Percentiles rank a stretch among this genome's conserved stretches.
phyloP scores from a whole-genome alignment of 1,140 invertebrate genomes.

The Zaprionus nigranus region DNA sequence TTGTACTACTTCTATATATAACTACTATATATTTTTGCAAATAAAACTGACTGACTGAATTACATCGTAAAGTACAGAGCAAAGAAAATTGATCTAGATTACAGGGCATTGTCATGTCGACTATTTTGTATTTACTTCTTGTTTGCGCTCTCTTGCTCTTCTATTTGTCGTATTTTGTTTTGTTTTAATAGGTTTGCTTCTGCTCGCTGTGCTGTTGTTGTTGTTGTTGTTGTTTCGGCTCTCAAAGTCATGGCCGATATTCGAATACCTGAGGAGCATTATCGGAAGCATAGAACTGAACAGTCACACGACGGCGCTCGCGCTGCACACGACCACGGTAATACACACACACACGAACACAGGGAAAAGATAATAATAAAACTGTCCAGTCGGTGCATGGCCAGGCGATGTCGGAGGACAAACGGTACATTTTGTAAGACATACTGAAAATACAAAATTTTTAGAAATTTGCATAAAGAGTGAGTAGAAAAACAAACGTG shows the following conservation, averaged over 20 bases:
- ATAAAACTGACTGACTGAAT: no score
- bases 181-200: slow-evolving; percentile 35
- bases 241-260: slow-evolving; percentile 79
- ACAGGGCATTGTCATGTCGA: slow-evolving; percentile 41
- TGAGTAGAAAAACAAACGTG: slow-evolving; percentile 5
- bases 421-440: slow-evolving; percentile 31
- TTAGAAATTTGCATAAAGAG: slow-evolving; percentile 5
- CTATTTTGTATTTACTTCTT: not conserved
- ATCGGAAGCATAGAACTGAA: slow-evolving; percentile 31
- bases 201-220: slow-evolving; percentile 37
- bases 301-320: slow-evolving; percentile 65
- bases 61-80: no score
- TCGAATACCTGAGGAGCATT: slow-evolving; percentile 66
- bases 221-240: slow-evolving; percentile 50
- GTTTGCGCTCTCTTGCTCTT: slow-evolving; percentile 27
- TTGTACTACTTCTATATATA: no score
- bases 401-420: slow-evolving; percentile 17
- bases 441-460: slow-evolving; percentile 5
- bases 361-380: slow-evolving; percentile 8
- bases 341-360: slow-evolving; percentile 8
- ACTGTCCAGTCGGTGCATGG: slow-evolving; percentile 19
- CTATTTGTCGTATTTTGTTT: slow-evolving; percentile 5
- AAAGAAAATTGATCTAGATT: not conserved
- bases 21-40: no score
- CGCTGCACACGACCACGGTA: slow-evolving; percentile 34